These are phyloP conservation scores for Lasioglossum calceatum DNA, from an alignment of 2,888 invertebrate species.

Conservation along the genomic window DNA sequence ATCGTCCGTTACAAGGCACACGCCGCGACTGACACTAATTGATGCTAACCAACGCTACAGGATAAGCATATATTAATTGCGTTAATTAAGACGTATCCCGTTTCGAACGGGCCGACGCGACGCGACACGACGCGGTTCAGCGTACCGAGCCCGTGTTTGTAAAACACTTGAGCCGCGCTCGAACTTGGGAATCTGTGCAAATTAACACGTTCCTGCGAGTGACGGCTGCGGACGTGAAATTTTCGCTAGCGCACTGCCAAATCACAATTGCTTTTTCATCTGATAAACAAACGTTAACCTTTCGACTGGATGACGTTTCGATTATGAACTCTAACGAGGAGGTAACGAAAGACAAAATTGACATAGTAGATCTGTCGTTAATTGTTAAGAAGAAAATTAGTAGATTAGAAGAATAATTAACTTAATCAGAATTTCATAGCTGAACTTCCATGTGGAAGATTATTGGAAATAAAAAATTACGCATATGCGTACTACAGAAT, in stretches of 20 bases:
- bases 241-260: not conserved
- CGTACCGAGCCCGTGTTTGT: not conserved
- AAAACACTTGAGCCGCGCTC: conserved; percentile 1
- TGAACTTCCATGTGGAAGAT: not conserved
- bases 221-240: not conserved
- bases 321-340: not conserved
- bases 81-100: conserved; percentile 11
- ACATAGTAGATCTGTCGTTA: not conserved
- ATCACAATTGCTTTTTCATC: not conserved
- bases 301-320: not conserved
- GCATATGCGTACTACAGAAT: not conserved
- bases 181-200: not conserved
- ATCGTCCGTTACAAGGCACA: conserved; percentile 15
- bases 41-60: conserved; percentile 40
- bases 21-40: conserved; percentile 35
- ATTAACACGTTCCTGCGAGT: not conserved
- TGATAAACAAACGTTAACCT: not conserved
- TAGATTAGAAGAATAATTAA: too few relatives aligned
- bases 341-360: not conserved
- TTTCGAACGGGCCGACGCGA: not conserved
- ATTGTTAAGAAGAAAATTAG: too few relatives aligned
- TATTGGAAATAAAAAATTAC: not conserved
- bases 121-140: not conserved
- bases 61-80: conserved; percentile 4
- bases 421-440: not conserved